Percentiles rank a stretch among this genome's conserved stretches.
Conservation (phyloP, 2,797 vertebrate genomes). For the Crenuchus spilurus region DNA sequence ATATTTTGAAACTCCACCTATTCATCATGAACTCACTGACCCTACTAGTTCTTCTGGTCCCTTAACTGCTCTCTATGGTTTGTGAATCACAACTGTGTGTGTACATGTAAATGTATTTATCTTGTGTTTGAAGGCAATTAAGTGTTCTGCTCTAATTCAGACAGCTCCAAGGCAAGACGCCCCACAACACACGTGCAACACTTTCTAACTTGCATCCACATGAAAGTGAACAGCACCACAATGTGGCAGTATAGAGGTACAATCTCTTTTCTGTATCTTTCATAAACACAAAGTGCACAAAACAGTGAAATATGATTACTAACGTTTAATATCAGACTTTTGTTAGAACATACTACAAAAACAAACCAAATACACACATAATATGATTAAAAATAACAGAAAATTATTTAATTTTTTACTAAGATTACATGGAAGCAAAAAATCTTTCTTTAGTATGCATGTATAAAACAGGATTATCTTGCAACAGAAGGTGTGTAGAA, state of each 20-base stretch:
- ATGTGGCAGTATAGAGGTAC: conserved; percentile 16
- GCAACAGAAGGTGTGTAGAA: neutral
- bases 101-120: neutral
- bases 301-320: neutral
- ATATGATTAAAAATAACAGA: neutral
- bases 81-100: neutral
- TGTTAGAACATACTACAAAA: neutral
- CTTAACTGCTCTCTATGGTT: neutral
- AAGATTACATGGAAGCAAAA: neutral
- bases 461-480: too few relatives aligned
- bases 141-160: conserved; percentile 31
- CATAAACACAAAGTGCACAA: neutral
- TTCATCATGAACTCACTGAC: neutral
- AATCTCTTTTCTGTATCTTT: neutral
- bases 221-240: conserved; percentile 28
- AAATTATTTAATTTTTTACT: neutral
- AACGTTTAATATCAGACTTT: neutral
- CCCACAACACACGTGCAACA: neutral
- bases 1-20: neutral
- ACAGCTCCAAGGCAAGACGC: conserved; percentile 6
- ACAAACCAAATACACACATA: neutral
- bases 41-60: neutral
- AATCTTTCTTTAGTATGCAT: neutral
- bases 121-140: conserved; percentile 19
- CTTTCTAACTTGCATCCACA: neutral